Base-by-base conservation (phyloP, 2,113 vertebrate genomes). In the Chamaea fasciata region DNA sequence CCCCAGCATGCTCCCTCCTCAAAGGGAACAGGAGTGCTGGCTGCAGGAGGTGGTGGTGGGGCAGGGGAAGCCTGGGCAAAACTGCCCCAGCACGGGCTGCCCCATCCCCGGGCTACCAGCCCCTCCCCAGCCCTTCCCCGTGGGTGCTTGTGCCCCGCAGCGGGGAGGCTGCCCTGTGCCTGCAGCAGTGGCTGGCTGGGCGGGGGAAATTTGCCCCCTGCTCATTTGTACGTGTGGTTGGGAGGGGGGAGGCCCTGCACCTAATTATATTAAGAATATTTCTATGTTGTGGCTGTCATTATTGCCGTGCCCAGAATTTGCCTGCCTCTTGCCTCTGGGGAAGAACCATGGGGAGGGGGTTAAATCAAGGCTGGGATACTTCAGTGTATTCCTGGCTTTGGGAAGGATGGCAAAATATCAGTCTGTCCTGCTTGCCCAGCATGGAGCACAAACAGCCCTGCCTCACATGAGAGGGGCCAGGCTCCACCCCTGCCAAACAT, bases 181-280 rank as follows among this genome's bases (percentile, higher is more conserved):
- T 44, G 15, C 21, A 30, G 93, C 83, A 84, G 91, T 85, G 87
- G 80, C 83, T 79, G 88, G 94, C 90, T 93, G 87, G 73, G 94
- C 9, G 0, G 91, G 80, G 82, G 92, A 75, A 44, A 39, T 19
- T 87, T 3, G 5, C 78, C 91, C 83, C 68, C 83, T 90, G 95
- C 89, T 94, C 13, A 0, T 91, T 96, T 94, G 94, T 95, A 96
- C 3, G 90, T 75, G 88, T 95, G 80, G 91, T 88, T 95, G 92
- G 91, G 95, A 94, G 94, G 94, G 95, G 94, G 91, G 93, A 96
- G 70, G 91, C 94, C 95, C 92, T 95, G 95, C 96, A 96, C 88
- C 95, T 97, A 97, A 97, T 97, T 97, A 97, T 96, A 97, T 95
- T 95, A 96, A 97, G 96, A 95, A 81, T 96, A 91, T 97, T 97